Evolutionary conservation across 2,797 vertebrate species (phyloP).

Genomic region (Mormyrops attenuatus): DNA sequence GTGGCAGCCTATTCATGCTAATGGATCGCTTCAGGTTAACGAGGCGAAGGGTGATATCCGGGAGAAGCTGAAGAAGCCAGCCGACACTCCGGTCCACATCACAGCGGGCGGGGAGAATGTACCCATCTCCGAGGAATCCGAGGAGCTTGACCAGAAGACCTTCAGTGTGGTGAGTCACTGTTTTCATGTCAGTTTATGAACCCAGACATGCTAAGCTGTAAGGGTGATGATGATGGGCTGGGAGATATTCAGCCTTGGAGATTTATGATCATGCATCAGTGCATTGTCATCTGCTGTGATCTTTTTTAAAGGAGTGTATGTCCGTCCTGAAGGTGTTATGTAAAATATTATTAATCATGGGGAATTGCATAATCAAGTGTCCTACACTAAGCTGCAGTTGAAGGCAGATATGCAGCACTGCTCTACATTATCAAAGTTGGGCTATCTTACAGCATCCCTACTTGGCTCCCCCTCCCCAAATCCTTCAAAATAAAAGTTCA

Average conservation of each 20-base stretch:
- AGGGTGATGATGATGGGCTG: not conserved
- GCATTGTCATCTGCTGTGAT: not conserved
- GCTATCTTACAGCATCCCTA: not conserved
- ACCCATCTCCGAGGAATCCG: conserved; percentile 83
- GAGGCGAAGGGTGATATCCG: conserved; percentile 77
- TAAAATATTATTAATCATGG: conserved; percentile 1
- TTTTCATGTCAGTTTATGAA: not conserved
- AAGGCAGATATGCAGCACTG: not conserved
- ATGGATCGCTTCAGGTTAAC: conserved; percentile 50
- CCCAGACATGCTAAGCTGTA: conserved; percentile 2
- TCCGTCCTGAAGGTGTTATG: not conserved
- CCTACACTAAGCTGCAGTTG: not conserved
- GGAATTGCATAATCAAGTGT: not conserved
- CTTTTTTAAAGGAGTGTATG: not conserved
- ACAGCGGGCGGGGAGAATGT: conserved; percentile 78
- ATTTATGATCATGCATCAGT: not conserved
- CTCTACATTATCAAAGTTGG: not conserved
- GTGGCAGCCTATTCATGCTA: not conserved
- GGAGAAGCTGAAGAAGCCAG: conserved; percentile 76
- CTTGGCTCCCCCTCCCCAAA: not conserved
- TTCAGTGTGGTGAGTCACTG: conserved; percentile 87
- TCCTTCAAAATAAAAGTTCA: not conserved
- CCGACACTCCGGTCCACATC: conserved; percentile 78
- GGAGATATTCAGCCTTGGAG: not conserved
- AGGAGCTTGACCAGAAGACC: conserved; percentile 95